Percentiles rank a stretch among this genome's conserved stretches.
phyloP scores from a whole-genome alignment of 2,113 vertebrate genomes.

The Hystrix cristata region DNA sequence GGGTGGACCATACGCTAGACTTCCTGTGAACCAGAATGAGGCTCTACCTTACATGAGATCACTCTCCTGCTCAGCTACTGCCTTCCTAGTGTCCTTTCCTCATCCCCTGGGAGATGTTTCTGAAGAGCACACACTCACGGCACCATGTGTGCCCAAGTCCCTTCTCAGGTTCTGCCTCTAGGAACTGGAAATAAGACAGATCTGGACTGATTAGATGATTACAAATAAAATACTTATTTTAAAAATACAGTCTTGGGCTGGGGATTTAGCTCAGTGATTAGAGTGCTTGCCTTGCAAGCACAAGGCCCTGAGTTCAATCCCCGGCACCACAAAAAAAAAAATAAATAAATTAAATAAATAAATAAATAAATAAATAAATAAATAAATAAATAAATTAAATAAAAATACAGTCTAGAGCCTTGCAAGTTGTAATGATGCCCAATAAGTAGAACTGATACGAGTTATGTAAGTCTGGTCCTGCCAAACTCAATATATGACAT shows the following conservation, averaged over 20 bases:
- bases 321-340: no score
- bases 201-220: neutral
- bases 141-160: neutral
- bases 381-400: neutral
- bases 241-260: neutral
- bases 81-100: neutral
- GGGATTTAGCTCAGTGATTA: no score
- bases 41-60: neutral
- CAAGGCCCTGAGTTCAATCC: no score
- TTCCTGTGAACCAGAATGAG: neutral
- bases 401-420: neutral
- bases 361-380: no score
- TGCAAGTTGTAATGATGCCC: neutral
- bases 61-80: accelerated
- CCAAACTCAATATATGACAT: neutral
- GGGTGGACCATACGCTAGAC: neutral
- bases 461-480: neutral
- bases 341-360: neutral
- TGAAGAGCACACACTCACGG: neutral
- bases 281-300: no score
- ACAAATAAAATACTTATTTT: constrained; percentile 1
- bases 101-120: neutral
- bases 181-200: constrained; percentile 1
- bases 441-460: neutral
- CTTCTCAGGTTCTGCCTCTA: neutral